Conservation (phyloP, 2,797 vertebrate genomes). For the Peromyscus aztecus region DNA sequence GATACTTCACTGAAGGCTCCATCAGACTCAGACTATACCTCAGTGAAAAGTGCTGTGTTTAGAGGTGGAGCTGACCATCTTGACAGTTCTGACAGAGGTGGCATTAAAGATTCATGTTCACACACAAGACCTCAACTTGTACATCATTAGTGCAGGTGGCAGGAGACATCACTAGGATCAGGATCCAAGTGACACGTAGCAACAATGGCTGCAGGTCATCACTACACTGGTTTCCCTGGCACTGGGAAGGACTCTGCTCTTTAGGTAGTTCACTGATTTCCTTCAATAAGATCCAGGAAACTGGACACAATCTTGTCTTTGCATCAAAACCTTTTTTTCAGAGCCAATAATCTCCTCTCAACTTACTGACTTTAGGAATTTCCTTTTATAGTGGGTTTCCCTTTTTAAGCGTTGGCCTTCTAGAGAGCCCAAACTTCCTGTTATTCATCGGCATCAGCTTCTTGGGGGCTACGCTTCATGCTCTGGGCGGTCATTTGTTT, state of each 20-base stretch:
- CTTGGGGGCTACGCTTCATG: neutral
- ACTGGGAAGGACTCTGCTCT: neutral
- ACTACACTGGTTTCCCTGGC: neutral
- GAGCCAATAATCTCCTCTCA: neutral
- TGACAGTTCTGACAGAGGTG: neutral
- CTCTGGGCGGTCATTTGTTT: neutral
- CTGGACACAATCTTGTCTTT: neutral
- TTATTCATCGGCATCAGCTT: neutral
- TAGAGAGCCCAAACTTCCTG: neutral
- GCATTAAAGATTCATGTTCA: neutral
- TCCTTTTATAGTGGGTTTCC: neutral
- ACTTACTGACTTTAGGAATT: conserved; percentile 26
- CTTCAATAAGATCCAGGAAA: neutral
- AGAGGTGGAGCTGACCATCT: neutral
- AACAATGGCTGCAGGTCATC: neutral
- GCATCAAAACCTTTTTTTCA: neutral
- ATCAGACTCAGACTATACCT: conserved; percentile 41
- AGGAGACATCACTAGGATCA: neutral
- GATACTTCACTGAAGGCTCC: neutral
- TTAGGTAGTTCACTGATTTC: neutral
- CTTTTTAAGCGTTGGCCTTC: neutral
- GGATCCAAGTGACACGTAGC: neutral
- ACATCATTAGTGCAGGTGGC: neutral
- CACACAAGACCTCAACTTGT: neutral
- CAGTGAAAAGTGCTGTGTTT: neutral